Conservation (phyloP, 2,113 vertebrate genomes). For the Chloropsis cyanopogon region DNA sequence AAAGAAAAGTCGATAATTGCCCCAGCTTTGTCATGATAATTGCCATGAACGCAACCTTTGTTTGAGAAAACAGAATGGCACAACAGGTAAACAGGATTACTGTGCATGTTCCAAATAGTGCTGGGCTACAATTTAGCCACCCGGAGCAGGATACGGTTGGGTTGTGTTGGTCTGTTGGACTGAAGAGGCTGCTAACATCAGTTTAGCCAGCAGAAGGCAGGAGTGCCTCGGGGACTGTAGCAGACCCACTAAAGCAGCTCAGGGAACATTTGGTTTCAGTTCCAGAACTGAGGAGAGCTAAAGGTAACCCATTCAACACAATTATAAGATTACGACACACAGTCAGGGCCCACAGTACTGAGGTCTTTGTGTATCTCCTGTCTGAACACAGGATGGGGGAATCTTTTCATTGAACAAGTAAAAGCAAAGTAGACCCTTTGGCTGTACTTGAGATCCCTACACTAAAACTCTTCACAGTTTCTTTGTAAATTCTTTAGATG, state of each 20-base stretch:
- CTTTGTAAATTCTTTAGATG: neutral
- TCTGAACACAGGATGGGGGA: neutral
- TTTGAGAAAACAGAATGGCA: neutral
- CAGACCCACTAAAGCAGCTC: neutral
- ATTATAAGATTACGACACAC: neutral
- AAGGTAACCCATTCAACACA: neutral
- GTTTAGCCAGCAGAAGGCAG: conserved; percentile 61
- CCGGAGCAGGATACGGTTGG: fast-evolving
- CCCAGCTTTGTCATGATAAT: neutral
- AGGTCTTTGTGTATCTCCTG: neutral
- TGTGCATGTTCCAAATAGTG: neutral
- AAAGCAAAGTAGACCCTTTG: neutral
- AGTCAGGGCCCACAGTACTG: neutral
- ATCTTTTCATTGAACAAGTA: neutral
- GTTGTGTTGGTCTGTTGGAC: neutral
- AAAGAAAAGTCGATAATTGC: neutral
- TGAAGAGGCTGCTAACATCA: conserved; percentile 13
- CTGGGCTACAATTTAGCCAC: neutral
- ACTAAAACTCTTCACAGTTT: neutral
- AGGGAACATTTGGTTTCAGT: neutral
- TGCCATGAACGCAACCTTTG: neutral
- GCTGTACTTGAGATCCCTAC: neutral
- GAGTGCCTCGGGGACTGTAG: conserved; percentile 16
- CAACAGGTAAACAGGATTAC: neutral
- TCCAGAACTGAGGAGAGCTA: neutral